These are phyloP conservation scores for Bombus soroeensis DNA, from an alignment of 1,140 invertebrate species.

Conservation along the genomic window DNA sequence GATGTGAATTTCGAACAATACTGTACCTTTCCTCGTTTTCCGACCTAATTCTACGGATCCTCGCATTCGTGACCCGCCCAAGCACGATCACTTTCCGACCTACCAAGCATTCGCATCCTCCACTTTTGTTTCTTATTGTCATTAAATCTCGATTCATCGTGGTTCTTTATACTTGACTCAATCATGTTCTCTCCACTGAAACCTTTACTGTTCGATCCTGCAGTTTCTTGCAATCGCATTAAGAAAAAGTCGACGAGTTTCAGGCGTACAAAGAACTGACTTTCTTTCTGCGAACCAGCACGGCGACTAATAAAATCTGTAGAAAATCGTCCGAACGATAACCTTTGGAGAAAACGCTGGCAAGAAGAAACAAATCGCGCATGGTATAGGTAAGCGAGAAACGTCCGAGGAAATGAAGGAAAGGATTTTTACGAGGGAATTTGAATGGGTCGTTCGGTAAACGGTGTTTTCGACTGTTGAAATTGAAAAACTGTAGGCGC, in stretches of 20 bases:
- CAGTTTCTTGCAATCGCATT: conserved; percentile 15
- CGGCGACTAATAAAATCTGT: background rate
- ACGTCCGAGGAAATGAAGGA: background rate
- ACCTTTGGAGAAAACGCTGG: background rate
- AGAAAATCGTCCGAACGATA: background rate
- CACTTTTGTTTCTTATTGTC: conserved; percentile 64
- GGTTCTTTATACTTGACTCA: conserved; percentile 61
- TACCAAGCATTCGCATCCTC: conserved; percentile 1
- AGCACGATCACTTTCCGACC: background rate
- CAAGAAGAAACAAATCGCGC: conserved; percentile 18
- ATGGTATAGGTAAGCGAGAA: background rate
- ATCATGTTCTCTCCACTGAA: conserved; percentile 23
- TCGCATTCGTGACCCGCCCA: conserved; percentile 21
- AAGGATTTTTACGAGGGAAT: conserved; percentile 47
- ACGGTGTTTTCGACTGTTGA: conserved; percentile 44
- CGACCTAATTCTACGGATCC: background rate
- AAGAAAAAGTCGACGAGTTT: background rate
- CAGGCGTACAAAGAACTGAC: background rate
- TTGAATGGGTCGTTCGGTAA: conserved; percentile 33
- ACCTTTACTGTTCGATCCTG: background rate
- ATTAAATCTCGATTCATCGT: conserved; percentile 73
- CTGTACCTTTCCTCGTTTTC: background rate
- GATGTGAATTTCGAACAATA: too few relatives aligned
- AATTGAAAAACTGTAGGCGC: conserved; percentile 49
- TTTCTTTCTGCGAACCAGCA: background rate